Conservation (phyloP, 2,888 invertebrate species). For the Miltochrista miniata region DNA sequence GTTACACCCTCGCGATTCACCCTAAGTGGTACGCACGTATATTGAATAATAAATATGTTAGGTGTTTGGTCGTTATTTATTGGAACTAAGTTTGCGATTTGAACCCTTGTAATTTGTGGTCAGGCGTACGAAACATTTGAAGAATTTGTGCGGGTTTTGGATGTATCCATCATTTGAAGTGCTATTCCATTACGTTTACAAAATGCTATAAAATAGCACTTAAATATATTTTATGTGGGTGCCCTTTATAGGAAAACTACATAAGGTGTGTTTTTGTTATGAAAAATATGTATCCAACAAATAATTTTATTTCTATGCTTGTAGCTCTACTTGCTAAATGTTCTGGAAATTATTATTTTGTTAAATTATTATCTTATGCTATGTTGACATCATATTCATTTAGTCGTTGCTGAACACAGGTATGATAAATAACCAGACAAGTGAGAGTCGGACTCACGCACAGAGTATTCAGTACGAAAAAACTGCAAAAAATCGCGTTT, state of each 20-base stretch:
- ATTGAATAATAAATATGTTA: conserved; percentile 31
- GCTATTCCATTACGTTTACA: neutral
- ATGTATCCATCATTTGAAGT: conserved; percentile 6
- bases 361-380: too few relatives aligned
- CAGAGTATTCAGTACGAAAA: too few relatives aligned
- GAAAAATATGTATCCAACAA: too few relatives aligned
- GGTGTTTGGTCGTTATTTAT: conserved; percentile 23
- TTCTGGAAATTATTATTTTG: too few relatives aligned
- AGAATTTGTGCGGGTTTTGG: conserved; percentile 8
- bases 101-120: conserved; percentile 14
- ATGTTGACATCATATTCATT: too few relatives aligned
- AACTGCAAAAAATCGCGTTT: too few relatives aligned
- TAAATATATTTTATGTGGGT: neutral
- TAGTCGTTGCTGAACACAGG: too few relatives aligned
- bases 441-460: too few relatives aligned
- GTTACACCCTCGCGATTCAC: conserved; percentile 2
- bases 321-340: too few relatives aligned
- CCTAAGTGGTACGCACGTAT: conserved; percentile 17
- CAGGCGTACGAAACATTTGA: conserved; percentile 9
- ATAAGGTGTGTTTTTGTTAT: too few relatives aligned
- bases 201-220: neutral
- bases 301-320: too few relatives aligned
- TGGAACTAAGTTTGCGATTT: conserved; percentile 5
- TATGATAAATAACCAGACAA: too few relatives aligned
- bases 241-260: neutral